A percentile compares a stretch with the other conserved stretches of the same genome.
Conservation (phyloP, 2,888 invertebrate genomes). For the Zhengitettix transpicula region DNA sequence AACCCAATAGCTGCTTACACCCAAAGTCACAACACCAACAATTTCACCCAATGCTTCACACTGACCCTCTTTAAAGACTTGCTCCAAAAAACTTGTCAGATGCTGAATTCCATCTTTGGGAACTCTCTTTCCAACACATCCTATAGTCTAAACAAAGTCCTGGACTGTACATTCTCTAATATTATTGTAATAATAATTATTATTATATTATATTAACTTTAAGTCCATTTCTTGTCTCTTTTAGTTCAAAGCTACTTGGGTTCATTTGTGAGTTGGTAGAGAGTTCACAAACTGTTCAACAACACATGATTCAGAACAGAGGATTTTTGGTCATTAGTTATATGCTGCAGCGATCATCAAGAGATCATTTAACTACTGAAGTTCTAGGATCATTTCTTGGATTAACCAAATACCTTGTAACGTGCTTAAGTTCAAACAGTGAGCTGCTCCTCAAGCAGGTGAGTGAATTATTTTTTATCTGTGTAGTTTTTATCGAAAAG, state of each 20-base stretch:
- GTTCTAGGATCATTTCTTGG: slow-evolving; percentile 84
- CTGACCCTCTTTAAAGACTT: too few relatives aligned
- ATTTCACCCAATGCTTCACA: too few relatives aligned
- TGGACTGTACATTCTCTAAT: too few relatives aligned
- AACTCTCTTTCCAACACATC: too few relatives aligned
- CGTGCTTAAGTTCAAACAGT: slow-evolving; percentile 82
- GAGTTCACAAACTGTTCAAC: slow-evolving; percentile 92
- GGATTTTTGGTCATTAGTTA: slow-evolving; percentile 97
- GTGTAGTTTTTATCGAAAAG: too few relatives aligned
- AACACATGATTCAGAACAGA: slow-evolving; percentile 97
- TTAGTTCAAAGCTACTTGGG: slow-evolving; percentile 84
- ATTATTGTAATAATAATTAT: too few relatives aligned
- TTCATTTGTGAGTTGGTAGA: slow-evolving; percentile 96
- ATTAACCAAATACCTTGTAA: slow-evolving; percentile 82
- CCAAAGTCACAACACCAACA: too few relatives aligned
- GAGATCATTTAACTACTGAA: slow-evolving; percentile 86
- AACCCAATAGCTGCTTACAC: too few relatives aligned
- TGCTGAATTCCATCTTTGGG: too few relatives aligned
- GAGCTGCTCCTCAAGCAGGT: slow-evolving; percentile 86
- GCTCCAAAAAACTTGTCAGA: too few relatives aligned
- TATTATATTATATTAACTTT: too few relatives aligned
- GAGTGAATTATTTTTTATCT: slow-evolving; percentile 18
- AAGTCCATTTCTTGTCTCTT: slow-evolving; percentile 17
- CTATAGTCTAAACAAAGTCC: too few relatives aligned
- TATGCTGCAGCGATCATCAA: slow-evolving; percentile 81